Evolutionary conservation across 2,888 invertebrate genomes (phyloP), one percentile per base, ranked within the genome.

Genomic region (Perizoma flavofasciatum): DNA sequence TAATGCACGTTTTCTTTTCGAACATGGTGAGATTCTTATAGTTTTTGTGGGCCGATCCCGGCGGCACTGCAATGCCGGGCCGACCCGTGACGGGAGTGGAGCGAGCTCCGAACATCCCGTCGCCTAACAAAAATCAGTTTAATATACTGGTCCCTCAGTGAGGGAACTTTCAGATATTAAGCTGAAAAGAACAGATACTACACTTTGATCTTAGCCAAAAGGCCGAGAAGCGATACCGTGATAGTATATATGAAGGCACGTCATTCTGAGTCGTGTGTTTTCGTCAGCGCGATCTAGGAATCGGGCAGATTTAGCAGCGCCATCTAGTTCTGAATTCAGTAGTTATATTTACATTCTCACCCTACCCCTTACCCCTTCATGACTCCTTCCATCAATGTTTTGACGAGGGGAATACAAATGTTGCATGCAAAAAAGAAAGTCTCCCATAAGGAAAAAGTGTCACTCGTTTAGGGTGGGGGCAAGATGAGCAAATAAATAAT

Each of bases 41-140:
- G 10, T 11, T 48, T 48, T 35, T 48, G 48, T 48, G 48, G 48
- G 48, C 48, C 48, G 48, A 48, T 48, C 48, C 48, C 48, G 48
- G 48, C 48, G 48, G 48, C 48, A 48, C 48, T 48, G 48, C 48
- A 48, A 48, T 48, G 48, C 48, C 48, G 48, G 48, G 48, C 48
- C 48, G 48, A 48, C 48, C 48, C 48, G 35, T 48, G 48, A 48
- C 48, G 48, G 48, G 48, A 48, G 48, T 48, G 48, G 48, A 37
- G 48, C 48, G 48, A 48, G 48, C 48, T 37, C 48, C 48, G 48
- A 48, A 48, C 48, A 48, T 48, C 35, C 48, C 48, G 48, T 48
- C 48, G 48, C 48, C 35, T 48, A 10, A 37, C 48, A 48, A 48
- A 48, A 37, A 48, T 48, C 48, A 48, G 48, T 48, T 48, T 48